Conservation (phyloP, 1,140 invertebrate genomes). For the Sminthurides bifidus region DNA sequence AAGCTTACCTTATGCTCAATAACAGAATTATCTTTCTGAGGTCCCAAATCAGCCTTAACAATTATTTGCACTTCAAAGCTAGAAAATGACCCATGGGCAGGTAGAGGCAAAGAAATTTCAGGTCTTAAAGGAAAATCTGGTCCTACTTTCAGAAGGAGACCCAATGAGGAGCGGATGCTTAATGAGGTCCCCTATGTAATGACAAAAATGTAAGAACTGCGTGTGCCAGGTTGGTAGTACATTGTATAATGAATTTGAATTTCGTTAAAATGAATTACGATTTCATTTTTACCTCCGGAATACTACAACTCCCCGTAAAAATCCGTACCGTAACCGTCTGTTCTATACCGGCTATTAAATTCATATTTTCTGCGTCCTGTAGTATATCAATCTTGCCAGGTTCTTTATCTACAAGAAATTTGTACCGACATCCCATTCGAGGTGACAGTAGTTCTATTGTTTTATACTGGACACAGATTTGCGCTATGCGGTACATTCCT, state of each 20-base stretch:
- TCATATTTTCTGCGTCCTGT: slow-evolving; percentile 43
- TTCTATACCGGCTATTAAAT: slow-evolving; percentile 44
- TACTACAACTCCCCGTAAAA: slow-evolving; percentile 39
- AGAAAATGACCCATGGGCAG: slow-evolving; percentile 55
- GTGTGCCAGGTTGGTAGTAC: slow-evolving; percentile 42
- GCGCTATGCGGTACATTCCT: slow-evolving; percentile 38
- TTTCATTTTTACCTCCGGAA: slow-evolving; percentile 34
- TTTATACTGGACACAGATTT: slow-evolving; percentile 34
- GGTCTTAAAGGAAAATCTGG: slow-evolving; percentile 32
- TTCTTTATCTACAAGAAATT: slow-evolving; percentile 19
- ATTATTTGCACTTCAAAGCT: slow-evolving; percentile 48
- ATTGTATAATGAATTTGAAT: no score
- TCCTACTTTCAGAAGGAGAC: slow-evolving; percentile 37
- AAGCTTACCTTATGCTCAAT: slow-evolving; percentile 55
- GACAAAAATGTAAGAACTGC: no score
- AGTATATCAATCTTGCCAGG: slow-evolving; percentile 17
- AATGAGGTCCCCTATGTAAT: slow-evolving; percentile 41
- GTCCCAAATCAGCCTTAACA: slow-evolving; percentile 57
- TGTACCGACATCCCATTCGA: slow-evolving; percentile 23
- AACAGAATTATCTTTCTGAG: slow-evolving; percentile 49
- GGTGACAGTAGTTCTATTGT: slow-evolving; percentile 27
- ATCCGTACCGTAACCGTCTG: slow-evolving; percentile 40
- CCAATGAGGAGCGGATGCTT: slow-evolving; percentile 41
- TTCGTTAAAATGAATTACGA: not conserved
- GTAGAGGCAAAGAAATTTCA: slow-evolving; percentile 49